Conservation (phyloP, 2,797 vertebrate species). For the Pteronotus mesoamericanus region DNA sequence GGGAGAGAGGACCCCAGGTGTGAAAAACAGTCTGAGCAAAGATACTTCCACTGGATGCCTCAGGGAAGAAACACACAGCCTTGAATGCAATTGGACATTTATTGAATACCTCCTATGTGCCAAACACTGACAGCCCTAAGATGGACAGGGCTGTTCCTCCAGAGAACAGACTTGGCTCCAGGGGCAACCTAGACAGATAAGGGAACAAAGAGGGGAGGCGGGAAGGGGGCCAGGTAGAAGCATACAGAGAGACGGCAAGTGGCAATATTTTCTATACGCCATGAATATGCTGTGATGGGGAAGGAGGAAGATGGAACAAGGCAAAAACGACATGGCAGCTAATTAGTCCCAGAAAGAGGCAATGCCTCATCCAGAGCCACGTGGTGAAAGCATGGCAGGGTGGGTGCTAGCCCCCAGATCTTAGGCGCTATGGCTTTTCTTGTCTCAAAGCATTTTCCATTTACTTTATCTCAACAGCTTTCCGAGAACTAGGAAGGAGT, state of each 20-base stretch:
- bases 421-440: background rate
- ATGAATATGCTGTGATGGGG: background rate
- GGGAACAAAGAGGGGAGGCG: background rate
- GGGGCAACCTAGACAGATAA: background rate
- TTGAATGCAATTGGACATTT: background rate
- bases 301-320: background rate
- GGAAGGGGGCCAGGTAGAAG: background rate
- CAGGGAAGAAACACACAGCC: background rate
- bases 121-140: background rate
- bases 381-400: rapidly evolving
- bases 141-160: background rate
- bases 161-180: background rate
- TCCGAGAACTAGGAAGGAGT: background rate
- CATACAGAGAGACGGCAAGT: background rate
- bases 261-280: background rate
- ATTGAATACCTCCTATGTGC: background rate
- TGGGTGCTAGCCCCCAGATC: background rate
- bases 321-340: background rate
- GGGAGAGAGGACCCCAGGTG: background rate
- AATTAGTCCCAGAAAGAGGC: background rate
- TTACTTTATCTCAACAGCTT: background rate
- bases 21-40: background rate
- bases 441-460: background rate
- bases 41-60: background rate
- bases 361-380: background rate